These are phyloP conservation scores for Tetramorium bicarinatum DNA, from an alignment of 2,888 invertebrate genomes.

Conservation along the genomic window DNA sequence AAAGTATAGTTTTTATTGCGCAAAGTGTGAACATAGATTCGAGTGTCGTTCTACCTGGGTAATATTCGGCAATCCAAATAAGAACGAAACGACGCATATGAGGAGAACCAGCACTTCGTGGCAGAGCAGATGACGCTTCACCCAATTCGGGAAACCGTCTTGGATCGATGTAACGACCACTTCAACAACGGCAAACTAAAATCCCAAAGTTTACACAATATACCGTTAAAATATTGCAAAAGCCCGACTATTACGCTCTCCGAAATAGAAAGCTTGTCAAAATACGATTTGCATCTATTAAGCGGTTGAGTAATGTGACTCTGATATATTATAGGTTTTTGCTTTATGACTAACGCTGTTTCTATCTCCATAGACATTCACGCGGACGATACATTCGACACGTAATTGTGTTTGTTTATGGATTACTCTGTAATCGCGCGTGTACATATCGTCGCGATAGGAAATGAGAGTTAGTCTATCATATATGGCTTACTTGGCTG, in stretches of 20 bases:
- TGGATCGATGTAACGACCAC: slow-evolving; percentile 97
- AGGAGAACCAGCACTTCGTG: slow-evolving; percentile 95
- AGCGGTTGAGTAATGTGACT: slow-evolving; percentile 14
- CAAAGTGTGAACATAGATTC: not conserved
- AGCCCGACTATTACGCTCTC: slow-evolving; percentile 29
- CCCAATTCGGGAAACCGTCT: slow-evolving; percentile 96
- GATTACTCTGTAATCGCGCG: not conserved
- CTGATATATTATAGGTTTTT: slow-evolving; percentile 6
- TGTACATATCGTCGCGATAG: not conserved
- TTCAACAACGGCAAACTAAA: slow-evolving; percentile 97
- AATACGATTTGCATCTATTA: slow-evolving; percentile 3
- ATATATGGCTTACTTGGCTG: slow-evolving; percentile 90
- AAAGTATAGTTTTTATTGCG: not conserved
- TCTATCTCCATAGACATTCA: not conserved
- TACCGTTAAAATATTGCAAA: slow-evolving; percentile 20
- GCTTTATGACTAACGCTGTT: not conserved
- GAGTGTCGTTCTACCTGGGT: slow-evolving; percentile 89
- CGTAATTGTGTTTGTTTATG: not conserved
- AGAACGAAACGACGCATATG: slow-evolving; percentile 93
- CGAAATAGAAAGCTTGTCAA: slow-evolving; percentile 32
- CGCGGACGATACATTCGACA: not conserved
- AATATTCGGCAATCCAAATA: slow-evolving; percentile 95
- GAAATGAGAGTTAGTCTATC: not conserved
- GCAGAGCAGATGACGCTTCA: slow-evolving; percentile 93
- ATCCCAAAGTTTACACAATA: slow-evolving; percentile 37